phyloP scores from a whole-genome alignment of 2,797 vertebrate species.

The Xyrichtys novacula region DNA sequence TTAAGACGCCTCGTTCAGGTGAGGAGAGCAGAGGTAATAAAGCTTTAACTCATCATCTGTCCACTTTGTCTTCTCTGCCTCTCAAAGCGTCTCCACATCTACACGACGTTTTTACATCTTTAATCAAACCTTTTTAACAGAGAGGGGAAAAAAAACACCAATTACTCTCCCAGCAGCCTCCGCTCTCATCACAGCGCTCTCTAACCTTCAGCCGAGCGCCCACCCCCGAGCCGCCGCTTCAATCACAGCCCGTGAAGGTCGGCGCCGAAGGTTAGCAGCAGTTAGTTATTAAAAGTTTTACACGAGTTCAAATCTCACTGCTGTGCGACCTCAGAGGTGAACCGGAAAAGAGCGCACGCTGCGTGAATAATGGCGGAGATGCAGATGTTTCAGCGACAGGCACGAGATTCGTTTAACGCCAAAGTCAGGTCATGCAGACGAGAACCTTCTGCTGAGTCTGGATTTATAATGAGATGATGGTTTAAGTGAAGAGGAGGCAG shows the following conservation, averaged over 20 bases:
- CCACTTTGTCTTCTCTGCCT: constrained; percentile 12
- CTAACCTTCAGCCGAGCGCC: constrained; percentile 38
- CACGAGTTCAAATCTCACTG: constrained; percentile 20
- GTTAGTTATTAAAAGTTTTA: constrained; percentile 56
- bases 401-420: not conserved
- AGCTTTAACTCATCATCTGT: constrained; percentile 21
- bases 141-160: not conserved
- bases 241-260: constrained; percentile 40
- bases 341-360: not conserved
- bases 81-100: constrained; percentile 13
- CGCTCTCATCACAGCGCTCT: constrained; percentile 1
- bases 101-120: constrained; percentile 29
- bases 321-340: constrained; percentile 24
- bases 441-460: not conserved
- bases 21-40: constrained; percentile 39
- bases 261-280: constrained; percentile 20
- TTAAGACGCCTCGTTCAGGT: constrained; percentile 8
- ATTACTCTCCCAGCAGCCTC: constrained; percentile 20
- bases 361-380: constrained; percentile 27
- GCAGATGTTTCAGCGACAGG: constrained; percentile 22
- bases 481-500: not conserved
- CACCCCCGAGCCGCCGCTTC: constrained; percentile 11
- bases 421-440: not conserved
- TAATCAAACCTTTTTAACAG: constrained; percentile 36
- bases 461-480: not conserved